Evolutionary conservation across 2,888 invertebrate species (phyloP), one percentile per base, ranked within the genome.

Genomic region (Sinopyrophorus schimmeli): DNA sequence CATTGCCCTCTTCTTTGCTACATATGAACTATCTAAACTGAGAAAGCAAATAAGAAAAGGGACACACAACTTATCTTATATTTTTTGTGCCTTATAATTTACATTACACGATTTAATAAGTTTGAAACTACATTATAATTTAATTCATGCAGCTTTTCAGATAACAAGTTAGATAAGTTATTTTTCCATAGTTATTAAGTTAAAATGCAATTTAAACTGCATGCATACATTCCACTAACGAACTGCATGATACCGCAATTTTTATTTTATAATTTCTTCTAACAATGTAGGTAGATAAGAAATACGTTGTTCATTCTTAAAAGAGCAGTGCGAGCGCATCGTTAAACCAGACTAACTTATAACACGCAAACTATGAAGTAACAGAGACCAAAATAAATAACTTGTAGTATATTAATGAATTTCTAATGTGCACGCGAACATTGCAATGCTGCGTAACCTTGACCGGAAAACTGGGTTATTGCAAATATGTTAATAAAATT

Each of bases 331-430:
- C 34, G 21, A 35, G 34, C 34, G 21, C 30, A 44, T 37, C 32
- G 17, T 30, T 44, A 24, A 20, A 23, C 3, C 14, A 10, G 27
- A 50, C 35, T 47, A 46, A 40, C 34, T 40, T 23, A 6, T 14
- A 38, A 10, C 51, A 52, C 46, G 51, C 51, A 34, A 46, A 20
- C 47, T 38, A 34, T 52, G 47, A 38, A 47, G 51, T 47, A 52
- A 52, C 47, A 31, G 28, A 24, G 44, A 28, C 24, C 30, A 26
- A 26, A 53, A 50, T 57, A 62, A 63, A 63, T 63, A 59, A 55
- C 52, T 53, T 56, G 53, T 58, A 55, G 51, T 56, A 54, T 56
- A 61, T 61, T 61, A 63, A 62, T 63, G 61, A 63, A 64, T 62
- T 59, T 47, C 41, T 54, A 53, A 61, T 55, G 47, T 47, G 52